Evolutionary conservation across 2,113 vertebrate genomes (phyloP).

Genomic region (Poecile atricapillus): DNA sequence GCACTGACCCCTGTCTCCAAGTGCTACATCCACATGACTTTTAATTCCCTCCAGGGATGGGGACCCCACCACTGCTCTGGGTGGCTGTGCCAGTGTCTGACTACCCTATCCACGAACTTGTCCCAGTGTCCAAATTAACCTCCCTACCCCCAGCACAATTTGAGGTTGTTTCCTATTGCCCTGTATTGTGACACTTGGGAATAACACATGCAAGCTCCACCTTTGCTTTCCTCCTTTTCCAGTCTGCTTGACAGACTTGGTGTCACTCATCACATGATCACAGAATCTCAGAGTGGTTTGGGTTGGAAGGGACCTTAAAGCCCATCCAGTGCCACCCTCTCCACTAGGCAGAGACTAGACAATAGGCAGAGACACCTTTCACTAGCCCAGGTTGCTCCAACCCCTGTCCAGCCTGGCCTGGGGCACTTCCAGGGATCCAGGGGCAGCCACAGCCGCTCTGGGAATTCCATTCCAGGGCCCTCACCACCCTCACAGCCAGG

Average conservation of each 20-base stretch:
- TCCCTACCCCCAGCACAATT: background rate
- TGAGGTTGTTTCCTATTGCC: background rate
- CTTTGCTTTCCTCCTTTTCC: background rate
- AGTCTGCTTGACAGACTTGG: background rate
- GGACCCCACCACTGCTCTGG: too few relatives aligned
- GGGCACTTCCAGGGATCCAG: background rate
- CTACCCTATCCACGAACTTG: background rate
- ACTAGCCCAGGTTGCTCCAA: background rate
- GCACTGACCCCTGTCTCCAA: fast-evolving
- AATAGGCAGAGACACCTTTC: background rate
- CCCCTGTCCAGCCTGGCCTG: fast-evolving
- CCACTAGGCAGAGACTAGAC: background rate
- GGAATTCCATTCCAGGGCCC: background rate
- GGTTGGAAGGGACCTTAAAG: background rate
- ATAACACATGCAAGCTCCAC: background rate
- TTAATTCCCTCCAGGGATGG: background rate
- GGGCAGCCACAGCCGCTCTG: background rate
- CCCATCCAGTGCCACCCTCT: background rate
- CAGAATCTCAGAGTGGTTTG: background rate
- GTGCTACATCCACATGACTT: fast-evolving
- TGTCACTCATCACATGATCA: background rate
- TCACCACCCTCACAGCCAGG: background rate
- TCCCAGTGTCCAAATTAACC: too few relatives aligned
- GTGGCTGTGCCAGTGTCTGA: background rate
- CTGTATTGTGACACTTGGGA: background rate